Evolutionary conservation across 2,113 vertebrate genomes (phyloP).

Genomic region (Cettia cetti): DNA sequence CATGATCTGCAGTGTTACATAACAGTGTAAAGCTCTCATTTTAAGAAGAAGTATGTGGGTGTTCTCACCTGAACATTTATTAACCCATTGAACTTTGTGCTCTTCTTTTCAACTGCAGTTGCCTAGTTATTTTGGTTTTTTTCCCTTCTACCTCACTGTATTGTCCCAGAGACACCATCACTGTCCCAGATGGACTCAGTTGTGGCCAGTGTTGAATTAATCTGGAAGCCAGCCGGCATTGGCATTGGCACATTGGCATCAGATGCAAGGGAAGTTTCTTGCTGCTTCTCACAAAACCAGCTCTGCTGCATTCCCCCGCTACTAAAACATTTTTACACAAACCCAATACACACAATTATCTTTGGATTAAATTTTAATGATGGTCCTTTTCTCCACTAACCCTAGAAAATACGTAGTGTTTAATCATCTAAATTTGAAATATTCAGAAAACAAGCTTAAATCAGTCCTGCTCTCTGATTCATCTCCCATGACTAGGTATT

Average conservation of each 20-base stretch:
- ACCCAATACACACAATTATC: neutral
- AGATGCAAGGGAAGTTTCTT: neutral
- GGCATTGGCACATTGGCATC: too few species aligned
- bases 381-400: neutral
- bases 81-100: neutral
- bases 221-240: neutral
- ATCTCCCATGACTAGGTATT: neutral
- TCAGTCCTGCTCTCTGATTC: neutral
- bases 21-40: neutral
- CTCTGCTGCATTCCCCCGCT: neutral
- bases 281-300: neutral
- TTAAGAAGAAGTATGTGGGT: neutral
- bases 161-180: neutral
- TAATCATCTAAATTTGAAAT: neutral
- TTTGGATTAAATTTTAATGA: neutral
- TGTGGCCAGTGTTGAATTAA: neutral
- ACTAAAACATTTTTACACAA: neutral
- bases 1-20: neutral
- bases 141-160: neutral
- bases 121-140: neutral
- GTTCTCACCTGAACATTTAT: neutral
- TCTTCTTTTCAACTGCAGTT: neutral
- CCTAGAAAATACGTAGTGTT: neutral
- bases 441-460: neutral
- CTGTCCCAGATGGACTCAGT: neutral